phyloP scores from a whole-genome alignment of 1,140 invertebrate species.

The Odontomachus brunneus region DNA sequence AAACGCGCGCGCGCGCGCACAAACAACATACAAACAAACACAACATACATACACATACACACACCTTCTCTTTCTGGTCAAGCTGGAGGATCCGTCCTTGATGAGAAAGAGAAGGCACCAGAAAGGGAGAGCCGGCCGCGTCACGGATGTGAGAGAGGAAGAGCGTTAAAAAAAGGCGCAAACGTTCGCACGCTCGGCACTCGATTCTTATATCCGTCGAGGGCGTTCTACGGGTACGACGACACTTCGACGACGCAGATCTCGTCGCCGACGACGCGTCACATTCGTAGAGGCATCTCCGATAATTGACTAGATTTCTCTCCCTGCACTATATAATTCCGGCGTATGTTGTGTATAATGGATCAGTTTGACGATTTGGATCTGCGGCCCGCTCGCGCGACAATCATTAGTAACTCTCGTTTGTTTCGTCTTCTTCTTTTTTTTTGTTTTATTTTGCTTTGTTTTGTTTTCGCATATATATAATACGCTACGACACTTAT shows the following conservation, averaged over 20 bases:
- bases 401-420: conserved; percentile 29
- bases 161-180: conserved; percentile 75
- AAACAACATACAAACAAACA: too few relatives aligned
- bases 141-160: conserved; percentile 68
- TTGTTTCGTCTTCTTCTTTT: background rate
- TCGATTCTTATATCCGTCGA: conserved; percentile 50
- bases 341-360: background rate
- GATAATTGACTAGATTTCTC: conserved; percentile 80
- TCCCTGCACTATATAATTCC: conserved; percentile 6
- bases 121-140: conserved; percentile 61
- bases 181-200: conserved; percentile 68
- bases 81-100: background rate
- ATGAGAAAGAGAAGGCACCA: conserved; percentile 39
- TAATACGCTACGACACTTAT: conserved; percentile 81
- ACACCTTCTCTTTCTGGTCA: conserved; percentile 10
- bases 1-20: too few relatives aligned
- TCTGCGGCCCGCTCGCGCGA: conserved; percentile 7
- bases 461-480: conserved; percentile 33
- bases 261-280: conserved; percentile 69
- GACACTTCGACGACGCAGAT: conserved; percentile 69
- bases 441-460: background rate
- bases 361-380: conserved; percentile 14
- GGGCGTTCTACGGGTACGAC: conserved; percentile 72
- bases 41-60: too few relatives aligned
- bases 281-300: conserved; percentile 82